Base-by-base conservation (phyloP, 1,140 invertebrate species). In the Magallana ariakensis region DNA sequence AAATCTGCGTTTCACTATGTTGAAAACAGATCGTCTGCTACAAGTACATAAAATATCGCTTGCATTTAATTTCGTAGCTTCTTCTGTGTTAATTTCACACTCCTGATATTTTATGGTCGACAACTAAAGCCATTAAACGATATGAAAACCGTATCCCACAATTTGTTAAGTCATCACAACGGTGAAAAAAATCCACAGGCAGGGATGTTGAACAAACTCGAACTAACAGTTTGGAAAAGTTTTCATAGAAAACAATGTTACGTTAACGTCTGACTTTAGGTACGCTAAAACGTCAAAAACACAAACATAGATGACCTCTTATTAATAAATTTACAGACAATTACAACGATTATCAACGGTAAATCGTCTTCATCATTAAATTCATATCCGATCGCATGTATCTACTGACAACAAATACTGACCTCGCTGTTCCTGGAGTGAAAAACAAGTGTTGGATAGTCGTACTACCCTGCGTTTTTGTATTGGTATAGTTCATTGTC, bases 361-460 rank as follows among this genome's bases (percentile, higher is more conserved):
- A 75, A 75, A 26, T 75, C 22, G 80, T 82, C 87, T 81, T 70
- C 33, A 46, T 83, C 58, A 54, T 82, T 82, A 54, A 80, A 58
- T 80, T 55, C 54, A 46, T 82, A 80, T 84, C 83, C 82, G 84
- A 75, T 70, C 87, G 87, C 87, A 85, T 85, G 87, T 88, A 88
- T 88, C 87, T 85, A 88, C 83, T 88, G 87, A 88, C 87, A 88
- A 88, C 87, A 88, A 88, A 85, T 83, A 56, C 66, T 84, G 57
- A 75, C 22, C 22, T 11, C 33, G 66, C 66, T 75, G 66, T 75
- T 75, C 66, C 66, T 13, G 22, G 66, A 75, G 22, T 4, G 22
- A 22, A 75, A 26, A 26, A 11, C 22, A 13, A 60, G 58, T 60
- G 58, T 60, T n/a, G 33, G 33, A 46, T 46, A 5, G 33, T 46